Conservation (phyloP, 2,888 invertebrate genomes). For the Oasisia sp. region DNA sequence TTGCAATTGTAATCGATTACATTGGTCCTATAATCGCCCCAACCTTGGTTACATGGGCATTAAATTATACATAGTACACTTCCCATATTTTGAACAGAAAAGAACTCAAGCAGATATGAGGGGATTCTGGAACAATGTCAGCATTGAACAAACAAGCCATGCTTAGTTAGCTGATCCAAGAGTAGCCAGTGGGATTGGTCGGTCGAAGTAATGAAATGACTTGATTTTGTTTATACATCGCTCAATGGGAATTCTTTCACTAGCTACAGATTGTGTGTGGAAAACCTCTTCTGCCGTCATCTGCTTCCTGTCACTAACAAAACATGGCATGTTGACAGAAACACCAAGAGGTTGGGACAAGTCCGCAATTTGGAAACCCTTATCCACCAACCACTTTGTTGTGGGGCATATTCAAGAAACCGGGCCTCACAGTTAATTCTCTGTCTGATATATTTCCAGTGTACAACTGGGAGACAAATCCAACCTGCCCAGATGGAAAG, state of each 20-base stretch:
- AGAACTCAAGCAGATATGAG: too few relatives aligned
- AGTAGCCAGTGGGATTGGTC: conserved; percentile 14
- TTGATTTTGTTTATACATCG: conserved; percentile 27
- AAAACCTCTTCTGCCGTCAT: conserved; percentile 28
- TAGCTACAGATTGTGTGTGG: conserved; percentile 27
- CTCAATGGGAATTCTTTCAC: conserved; percentile 27
- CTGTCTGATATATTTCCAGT: conserved; percentile 33
- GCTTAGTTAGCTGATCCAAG: neutral
- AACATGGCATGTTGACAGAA: conserved; percentile 28
- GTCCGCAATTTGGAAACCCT: conserved; percentile 31
- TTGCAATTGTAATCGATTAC: too few relatives aligned
- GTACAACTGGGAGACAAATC: conserved; percentile 31
- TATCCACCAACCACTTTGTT: conserved; percentile 28
- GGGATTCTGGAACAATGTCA: too few relatives aligned
- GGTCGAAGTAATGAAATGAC: conserved; percentile 20
- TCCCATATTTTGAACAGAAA: too few relatives aligned
- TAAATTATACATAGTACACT: too few relatives aligned
- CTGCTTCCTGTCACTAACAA: conserved; percentile 25
- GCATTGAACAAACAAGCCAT: too few relatives aligned
- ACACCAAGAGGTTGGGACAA: conserved; percentile 29
- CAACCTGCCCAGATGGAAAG: conserved; percentile 30
- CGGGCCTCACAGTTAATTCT: conserved; percentile 26
- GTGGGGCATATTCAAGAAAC: conserved; percentile 29
- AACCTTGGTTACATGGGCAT: too few relatives aligned
- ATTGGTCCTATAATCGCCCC: too few relatives aligned